Base-by-base conservation (phyloP, 1,140 invertebrate species). In the Drosophila ogumai region DNA sequence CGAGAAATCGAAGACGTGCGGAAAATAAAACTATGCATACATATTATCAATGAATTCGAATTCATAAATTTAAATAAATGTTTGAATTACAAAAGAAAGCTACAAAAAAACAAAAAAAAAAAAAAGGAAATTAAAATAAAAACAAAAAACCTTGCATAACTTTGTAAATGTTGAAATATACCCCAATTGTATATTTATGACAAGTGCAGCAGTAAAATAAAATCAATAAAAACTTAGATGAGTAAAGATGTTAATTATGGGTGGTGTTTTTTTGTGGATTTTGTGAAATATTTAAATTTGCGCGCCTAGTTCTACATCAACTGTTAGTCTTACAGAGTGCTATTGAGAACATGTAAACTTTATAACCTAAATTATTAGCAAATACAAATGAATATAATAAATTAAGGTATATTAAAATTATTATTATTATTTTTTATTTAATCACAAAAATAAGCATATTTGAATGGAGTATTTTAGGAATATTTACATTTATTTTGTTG, bases 141-240 rank as follows among this genome's bases (percentile, higher is more conserved):
- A 65, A 47, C 40, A 17, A 57, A 50, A 61, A 57, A 57, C 65
- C 65, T 72, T 72, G 44, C 52, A 41, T 44, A 74, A 87, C 82
- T 87, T 88, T 87, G 84, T 88, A 87, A 87, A 87, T 88, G 80
- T 87, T 88, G 64, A 75, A 82, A 82, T 87, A 85, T 86, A 86
- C 82, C 68, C 68, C 82, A 50, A 87, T 68, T 87, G 82, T 87
- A 87, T 87, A 87, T 87, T 87, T 82, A 76, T 61, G 60, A 85
- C 61, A 80, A 64, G 57, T 55, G 49, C 64, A 52, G 73, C 54
- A 68, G 50, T 66, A 63, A 75, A 76, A 67, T 76, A 76, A 76
- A 76, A 82, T 88, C 69, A 87, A 87, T 88, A 88, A 87, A 87
- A 78, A 82, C 49, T 77, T 77, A 74, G 79, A 82, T 64, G 67